Conservation (phyloP, 64 coral and sea anemone genomes). For the Montipora cactus region DNA sequence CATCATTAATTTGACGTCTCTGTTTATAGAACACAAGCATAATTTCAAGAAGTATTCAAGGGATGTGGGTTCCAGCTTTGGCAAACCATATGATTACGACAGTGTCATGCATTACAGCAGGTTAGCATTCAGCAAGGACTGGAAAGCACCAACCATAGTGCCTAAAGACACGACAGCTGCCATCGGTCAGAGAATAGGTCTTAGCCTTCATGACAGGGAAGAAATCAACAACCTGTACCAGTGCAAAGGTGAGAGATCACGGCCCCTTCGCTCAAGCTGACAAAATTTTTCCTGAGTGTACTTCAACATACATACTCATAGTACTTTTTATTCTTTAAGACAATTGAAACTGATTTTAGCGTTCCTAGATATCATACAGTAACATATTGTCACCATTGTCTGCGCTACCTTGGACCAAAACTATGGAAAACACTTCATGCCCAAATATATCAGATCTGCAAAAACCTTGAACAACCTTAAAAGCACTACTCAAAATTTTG, state of each 20-base stretch:
- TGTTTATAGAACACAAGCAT: constrained; percentile 34
- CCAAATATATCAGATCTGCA: no score
- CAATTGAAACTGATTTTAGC: no score
- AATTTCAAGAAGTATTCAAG: constrained; percentile 62
- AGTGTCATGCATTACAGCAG: constrained; percentile 70
- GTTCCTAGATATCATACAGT: no score
- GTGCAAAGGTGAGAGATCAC: constrained; percentile 33
- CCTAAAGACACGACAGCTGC: constrained; percentile 2
- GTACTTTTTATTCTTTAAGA: no score
- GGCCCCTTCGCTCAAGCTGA: no score
- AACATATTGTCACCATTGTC: no score
- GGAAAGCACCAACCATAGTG: constrained; percentile 17
- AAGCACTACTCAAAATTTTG: no score
- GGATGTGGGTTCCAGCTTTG: constrained; percentile 38
- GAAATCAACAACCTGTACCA: constrained; percentile 63
- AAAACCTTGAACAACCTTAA: no score
- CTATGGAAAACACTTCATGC: no score
- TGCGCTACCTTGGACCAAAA: no score
- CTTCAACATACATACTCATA: no score
- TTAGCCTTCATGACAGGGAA: constrained; percentile 48
- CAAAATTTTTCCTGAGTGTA: no score
- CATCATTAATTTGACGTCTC: not conserved
- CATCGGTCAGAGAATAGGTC: constrained; percentile 56
- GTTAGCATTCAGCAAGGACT: constrained; percentile 45
- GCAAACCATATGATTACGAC: constrained; percentile 70